Evolutionary conservation across 2,797 vertebrate genomes (phyloP), one percentile per base, ranked within the genome.

Genomic region (Channa striata): DNA sequence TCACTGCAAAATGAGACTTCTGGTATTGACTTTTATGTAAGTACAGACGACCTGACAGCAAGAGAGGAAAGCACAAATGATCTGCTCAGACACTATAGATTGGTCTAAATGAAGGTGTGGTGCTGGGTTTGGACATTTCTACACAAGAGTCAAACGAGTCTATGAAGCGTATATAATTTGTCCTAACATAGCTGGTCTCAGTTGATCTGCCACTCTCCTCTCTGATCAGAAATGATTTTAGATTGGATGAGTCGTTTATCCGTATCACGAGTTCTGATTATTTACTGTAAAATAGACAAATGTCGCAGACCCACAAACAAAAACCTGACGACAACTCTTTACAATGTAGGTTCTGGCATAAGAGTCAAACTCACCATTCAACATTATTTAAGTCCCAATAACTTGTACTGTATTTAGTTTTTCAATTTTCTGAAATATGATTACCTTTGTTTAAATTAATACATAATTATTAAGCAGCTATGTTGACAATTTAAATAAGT

Each of bases 31-130:
- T 42, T 60, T 39, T 37, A 25, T 49, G 16, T 50, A 2, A 25
- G 8, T 23, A 47, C 19, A 16, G 13, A 8, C 6, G 3, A 19
- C 42, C n/a, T 30, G 21, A 40, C 33, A 8, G 59, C 54, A 59
- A 40, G 44, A 42, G 54, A 81, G 68, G 72, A 77, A 81, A 75
- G 69, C 75, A 81, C 72, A 77, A 63, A 67, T 30, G 53, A 5
- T 25, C 12, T 37, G n/a, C 52, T 72, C 68, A 61, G 40, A 77
- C 11, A 19, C 50, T 61, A 52, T 19, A 17, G 43, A 62, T 67
- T 59, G 58, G 20, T 49, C n/a, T 21, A 19, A 46, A 56, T 20
- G 11, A 47, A 34, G 47, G 44, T 21, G 49, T 42, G 65, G 6
- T 42, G 59, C 21, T 42, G 2, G 54, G 30, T 46, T 43, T 19